phyloP scores from a whole-genome alignment of 2,888 invertebrate genomes.

The Deroplatys truncata region DNA sequence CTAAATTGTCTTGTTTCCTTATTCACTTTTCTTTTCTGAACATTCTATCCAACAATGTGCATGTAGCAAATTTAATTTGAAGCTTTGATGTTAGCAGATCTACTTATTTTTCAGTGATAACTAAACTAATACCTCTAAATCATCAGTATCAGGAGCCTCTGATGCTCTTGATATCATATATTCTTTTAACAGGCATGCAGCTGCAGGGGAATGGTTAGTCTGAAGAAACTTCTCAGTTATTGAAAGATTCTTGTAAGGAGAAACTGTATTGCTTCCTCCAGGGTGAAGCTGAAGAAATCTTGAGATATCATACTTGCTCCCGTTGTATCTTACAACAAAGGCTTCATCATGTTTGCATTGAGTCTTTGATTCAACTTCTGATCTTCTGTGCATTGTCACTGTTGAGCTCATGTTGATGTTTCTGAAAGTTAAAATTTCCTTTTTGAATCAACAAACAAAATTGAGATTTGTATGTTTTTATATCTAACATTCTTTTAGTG shows the following conservation, averaged over 20 bases:
- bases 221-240: constrained; percentile 52
- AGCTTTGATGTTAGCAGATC: too few species aligned
- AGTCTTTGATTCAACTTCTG: neutral
- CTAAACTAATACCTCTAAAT: constrained; percentile 37
- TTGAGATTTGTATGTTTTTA: too few species aligned
- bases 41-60: too few species aligned
- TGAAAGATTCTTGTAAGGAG: constrained; percentile 52
- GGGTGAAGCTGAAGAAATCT: constrained; percentile 68
- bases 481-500: too few species aligned
- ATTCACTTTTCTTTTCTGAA: too few species aligned
- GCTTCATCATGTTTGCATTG: constrained; percentile 20
- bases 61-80: too few species aligned
- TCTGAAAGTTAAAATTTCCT: neutral
- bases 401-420: neutral
- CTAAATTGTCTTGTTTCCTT: too few species aligned
- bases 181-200: constrained; percentile 61
- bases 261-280: constrained; percentile 64
- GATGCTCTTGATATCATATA: constrained; percentile 46
- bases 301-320: constrained; percentile 58
- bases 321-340: constrained; percentile 45
- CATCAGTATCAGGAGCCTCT: constrained; percentile 29
- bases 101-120: neutral
- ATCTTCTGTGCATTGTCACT: neutral
- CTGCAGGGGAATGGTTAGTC: constrained; percentile 59
- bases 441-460: neutral